Base-by-base conservation (phyloP, 1,140 invertebrate species). In the Mycetomoellerius zeteki region DNA sequence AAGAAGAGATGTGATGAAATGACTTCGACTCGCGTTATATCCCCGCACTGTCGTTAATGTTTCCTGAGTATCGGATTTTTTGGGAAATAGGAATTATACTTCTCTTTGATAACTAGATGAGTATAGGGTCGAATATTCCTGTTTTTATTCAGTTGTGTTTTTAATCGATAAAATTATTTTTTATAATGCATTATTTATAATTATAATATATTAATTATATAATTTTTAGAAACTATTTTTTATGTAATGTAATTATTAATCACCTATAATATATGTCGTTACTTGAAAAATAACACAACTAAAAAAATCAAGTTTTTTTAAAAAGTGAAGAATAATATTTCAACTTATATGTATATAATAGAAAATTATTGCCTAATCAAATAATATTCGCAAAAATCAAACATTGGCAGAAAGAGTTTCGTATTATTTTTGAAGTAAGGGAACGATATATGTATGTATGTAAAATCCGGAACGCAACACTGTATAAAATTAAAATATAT, bases 21-120 rank as follows among this genome's bases (percentile, higher is more conserved):
- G 72, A 75, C 43, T 60, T 10, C n/a, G 30, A 21, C 16, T 43
- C 27, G 62, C 24, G 4, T 67, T 43, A 8, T 47, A 56, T 86
- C 30, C 10, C 33, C 14, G 19, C 16, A 33, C 5, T 58, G 43
- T 76, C 37, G 24, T 73, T 71, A 77, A 62, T 64, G 19, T 52
- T 65, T 21, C 30, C 19, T 69, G 27, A 86, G 67, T 62, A 85
- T 86, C 75, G 64, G 80, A 64, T 7, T 47, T 21, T 37, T 60
- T 37, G 33, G 27, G 7, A n/a, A 43, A 82, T 33, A 19, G 8
- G 10, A 24, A 19, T 7, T 24, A n/a, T 60, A 60, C 60, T 76
- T 76, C 54, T 76, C 54, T 76, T 33, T 4, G 24, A 37, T 30
- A 75, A 58, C 21, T 24, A 3, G 1, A 33, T 65, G 47, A 77